Evolutionary conservation across 23 tunicate species (phyloP).

Genomic region (Pegea sp.): DNA sequence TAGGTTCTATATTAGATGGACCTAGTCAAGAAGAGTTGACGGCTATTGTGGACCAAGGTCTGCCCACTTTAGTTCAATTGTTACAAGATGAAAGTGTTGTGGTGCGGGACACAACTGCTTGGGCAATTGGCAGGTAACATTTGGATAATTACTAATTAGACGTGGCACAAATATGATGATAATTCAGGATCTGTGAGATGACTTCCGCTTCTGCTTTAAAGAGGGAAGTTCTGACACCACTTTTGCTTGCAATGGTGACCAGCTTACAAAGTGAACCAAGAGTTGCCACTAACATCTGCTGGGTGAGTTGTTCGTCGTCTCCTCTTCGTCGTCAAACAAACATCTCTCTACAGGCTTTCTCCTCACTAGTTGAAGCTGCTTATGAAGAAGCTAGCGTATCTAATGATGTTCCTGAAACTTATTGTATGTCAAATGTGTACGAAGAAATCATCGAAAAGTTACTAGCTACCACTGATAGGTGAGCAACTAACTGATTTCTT

Average conservation of each 20-base stretch:
- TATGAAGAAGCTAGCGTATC: conserved; percentile 25
- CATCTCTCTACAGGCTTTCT: conserved; percentile 46
- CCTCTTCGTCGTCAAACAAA: background rate
- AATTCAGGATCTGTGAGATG: conserved; percentile 63
- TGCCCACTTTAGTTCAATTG: conserved; percentile 36
- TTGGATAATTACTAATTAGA: background rate
- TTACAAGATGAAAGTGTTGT: conserved; percentile 70
- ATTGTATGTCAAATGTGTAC: conserved; percentile 74
- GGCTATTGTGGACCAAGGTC: conserved; percentile 45
- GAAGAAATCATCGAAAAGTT: conserved; percentile 71
- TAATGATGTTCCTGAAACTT: conserved; percentile 77
- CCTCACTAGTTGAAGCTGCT: conserved; percentile 92
- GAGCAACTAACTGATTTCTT: background rate
- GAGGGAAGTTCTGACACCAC: conserved; percentile 23
- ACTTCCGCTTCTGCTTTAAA: conserved; percentile 74
- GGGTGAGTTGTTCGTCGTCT: conserved; percentile 32
- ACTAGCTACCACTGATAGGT: conserved; percentile 79
- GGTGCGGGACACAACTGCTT: conserved; percentile 94
- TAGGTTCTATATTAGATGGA: conserved; percentile 88
- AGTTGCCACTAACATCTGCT: conserved; percentile 90
- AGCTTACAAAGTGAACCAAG: conserved; percentile 59
- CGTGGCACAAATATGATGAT: background rate
- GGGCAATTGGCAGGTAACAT: conserved; percentile 83
- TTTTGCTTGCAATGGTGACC: conserved; percentile 69
- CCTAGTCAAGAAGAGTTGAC: conserved; percentile 45